A percentile compares a stretch with the other conserved stretches of the same genome.
Evolutionary conservation across 2,888 invertebrate species (phyloP).

Genomic region (Latrodectus elegans): DNA sequence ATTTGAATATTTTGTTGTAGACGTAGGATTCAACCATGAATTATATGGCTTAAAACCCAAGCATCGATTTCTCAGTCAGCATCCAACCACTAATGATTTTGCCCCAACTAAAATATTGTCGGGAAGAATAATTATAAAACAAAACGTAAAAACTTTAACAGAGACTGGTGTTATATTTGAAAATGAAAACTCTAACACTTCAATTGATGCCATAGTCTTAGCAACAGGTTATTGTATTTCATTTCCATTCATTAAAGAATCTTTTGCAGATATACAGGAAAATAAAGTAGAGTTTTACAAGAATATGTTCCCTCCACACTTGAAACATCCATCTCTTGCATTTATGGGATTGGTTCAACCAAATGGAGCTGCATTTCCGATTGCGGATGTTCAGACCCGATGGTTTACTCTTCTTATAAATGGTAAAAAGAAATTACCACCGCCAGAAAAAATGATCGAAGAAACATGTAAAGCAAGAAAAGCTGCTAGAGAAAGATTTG

Average conservation of each 20-base stretch:
- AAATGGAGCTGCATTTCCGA: slow-evolving; percentile 85
- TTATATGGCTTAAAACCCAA: slow-evolving; percentile 75
- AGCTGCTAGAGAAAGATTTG: slow-evolving; percentile 69
- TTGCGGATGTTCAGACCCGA: slow-evolving; percentile 87
- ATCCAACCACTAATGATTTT: slow-evolving; percentile 75
- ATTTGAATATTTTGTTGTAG: slow-evolving; percentile 68
- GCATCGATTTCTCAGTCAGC: slow-evolving; percentile 72
- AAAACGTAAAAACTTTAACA: slow-evolving; percentile 72
- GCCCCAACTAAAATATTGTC: slow-evolving; percentile 75
- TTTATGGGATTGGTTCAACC: slow-evolving; percentile 88
- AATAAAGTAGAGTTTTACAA: slow-evolving; percentile 75
- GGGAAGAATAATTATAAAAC: slow-evolving; percentile 73
- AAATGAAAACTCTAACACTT: slow-evolving; percentile 32
- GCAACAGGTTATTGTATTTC: slow-evolving; percentile 70
- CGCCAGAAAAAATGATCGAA: slow-evolving; percentile 73
- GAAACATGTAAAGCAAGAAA: slow-evolving; percentile 73
- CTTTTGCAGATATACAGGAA: slow-evolving; percentile 23
- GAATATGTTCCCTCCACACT: slow-evolving; percentile 75
- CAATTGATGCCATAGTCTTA: slow-evolving; percentile 66
- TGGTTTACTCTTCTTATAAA: slow-evolving; percentile 72
- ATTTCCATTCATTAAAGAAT: slow-evolving; percentile 64
- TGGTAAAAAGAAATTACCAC: slow-evolving; percentile 73
- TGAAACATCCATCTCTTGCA: slow-evolving; percentile 83
- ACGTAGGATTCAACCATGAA: slow-evolving; percentile 74
- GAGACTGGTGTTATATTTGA: slow-evolving; percentile 54